A percentile compares a stretch with the other conserved stretches of the same genome.
Conservation (phyloP, 2,888 invertebrate genomes). For the Pseudoips prasinana region DNA sequence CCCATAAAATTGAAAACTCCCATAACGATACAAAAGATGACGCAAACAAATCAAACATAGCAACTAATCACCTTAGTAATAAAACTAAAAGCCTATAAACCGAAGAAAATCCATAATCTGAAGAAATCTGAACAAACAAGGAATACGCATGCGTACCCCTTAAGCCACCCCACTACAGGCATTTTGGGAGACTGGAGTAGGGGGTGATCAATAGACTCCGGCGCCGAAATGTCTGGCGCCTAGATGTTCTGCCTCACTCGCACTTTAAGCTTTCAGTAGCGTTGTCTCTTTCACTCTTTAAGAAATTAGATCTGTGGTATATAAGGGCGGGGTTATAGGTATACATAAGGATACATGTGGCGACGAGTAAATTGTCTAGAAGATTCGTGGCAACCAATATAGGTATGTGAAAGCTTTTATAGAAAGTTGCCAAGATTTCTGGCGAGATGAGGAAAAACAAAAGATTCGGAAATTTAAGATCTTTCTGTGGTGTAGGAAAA, state of each 20-base stretch:
- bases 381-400: too few relatives aligned
- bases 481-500: too few relatives aligned
- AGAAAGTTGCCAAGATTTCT: too few relatives aligned
- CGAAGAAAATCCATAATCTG: conserved; percentile 55
- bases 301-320: not conserved
- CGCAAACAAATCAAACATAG: conserved; percentile 10
- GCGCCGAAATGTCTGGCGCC: conserved; percentile 74
- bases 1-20: too few relatives aligned
- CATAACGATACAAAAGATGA: too few relatives aligned
- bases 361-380: too few relatives aligned
- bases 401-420: too few relatives aligned
- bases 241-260: conserved; percentile 20
- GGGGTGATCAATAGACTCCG: conserved; percentile 67
- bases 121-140: conserved; percentile 58
- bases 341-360: too few relatives aligned
- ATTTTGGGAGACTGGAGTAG: conserved; percentile 10
- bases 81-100: conserved; percentile 32
- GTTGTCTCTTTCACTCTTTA: conserved; percentile 6
- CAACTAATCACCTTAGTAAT: conserved; percentile 20
- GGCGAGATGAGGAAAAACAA: too few relatives aligned
- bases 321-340: conserved; percentile 11
- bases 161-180: conserved; percentile 21
- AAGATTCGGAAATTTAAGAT: too few relatives aligned
- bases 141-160: conserved; percentile 53
- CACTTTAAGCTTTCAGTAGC: not conserved